Base-by-base conservation (phyloP, 64 coral and sea anemone species). In the Cladopsammia gracilis region DNA sequence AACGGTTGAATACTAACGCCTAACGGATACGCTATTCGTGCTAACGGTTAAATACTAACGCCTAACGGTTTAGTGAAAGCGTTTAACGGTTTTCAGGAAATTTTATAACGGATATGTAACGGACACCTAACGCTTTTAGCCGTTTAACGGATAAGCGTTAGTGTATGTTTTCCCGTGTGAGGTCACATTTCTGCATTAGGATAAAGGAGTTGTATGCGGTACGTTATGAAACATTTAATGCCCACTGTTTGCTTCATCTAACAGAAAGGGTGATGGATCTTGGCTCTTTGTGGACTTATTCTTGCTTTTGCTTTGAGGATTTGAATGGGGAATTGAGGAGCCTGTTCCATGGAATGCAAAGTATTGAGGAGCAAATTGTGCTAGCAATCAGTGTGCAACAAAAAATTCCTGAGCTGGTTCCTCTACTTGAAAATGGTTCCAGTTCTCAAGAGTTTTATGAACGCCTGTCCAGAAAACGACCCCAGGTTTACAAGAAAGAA, bases 301-400 rank as follows among this genome's bases (percentile, higher is more conserved):
- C 89, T 22, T 90, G 89, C 53, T 90, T 90, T 76, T 81, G 59
- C 65, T 90, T 90, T 79, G 89, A 90, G 48, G 89, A 90, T 26
- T 90, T 79, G 23, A 90, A 90, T 58, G 89, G 89, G 16, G 89
- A 90, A 68, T 69, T 90, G 25, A 65, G 89, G 58, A 76, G 60
- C 49, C n/a, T 90, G 22, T 90, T 90, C 23, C 89, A 90, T 81
- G 89, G 89, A 16, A 90, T 76, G 4, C 89, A 90, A 47, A 78
- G 62, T 58, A 48, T 90, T 22, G 75, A 90, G 24, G 61, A 52
- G 65, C 89, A 90, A 47, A 81, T 90, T 69, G 76, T 68, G 26
- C 46, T 70, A 65, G 73, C 89, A 25, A 64, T 90, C 9, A 65
- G 75, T 26, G 67, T 90, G 24, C 89, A 90, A 80, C 89, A 90